phyloP scores from a whole-genome alignment of 2,113 vertebrate species.

The Chaetops frenatus region DNA sequence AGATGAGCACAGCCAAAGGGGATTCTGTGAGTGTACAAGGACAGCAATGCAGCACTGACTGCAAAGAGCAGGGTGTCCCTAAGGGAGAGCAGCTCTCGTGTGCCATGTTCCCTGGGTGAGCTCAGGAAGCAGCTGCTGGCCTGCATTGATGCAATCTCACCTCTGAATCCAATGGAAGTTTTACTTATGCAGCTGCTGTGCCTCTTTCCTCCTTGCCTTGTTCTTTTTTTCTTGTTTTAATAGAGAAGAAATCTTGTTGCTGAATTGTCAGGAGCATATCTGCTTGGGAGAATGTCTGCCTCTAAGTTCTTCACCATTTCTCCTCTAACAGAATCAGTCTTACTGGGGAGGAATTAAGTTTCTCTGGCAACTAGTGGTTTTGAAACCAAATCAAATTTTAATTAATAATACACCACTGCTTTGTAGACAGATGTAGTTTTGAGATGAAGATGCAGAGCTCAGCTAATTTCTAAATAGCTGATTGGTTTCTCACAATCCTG shows the following conservation, averaged over 20 bases:
- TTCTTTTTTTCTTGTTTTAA: neutral
- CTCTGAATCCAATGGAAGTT: neutral
- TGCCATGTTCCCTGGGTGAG: neutral
- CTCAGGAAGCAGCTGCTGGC: neutral
- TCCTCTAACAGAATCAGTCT: neutral
- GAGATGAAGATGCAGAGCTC: neutral
- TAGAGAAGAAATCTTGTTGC: neutral
- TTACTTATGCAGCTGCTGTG: neutral
- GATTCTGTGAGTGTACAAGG: neutral
- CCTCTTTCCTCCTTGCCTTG: accelerated
- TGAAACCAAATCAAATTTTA: neutral
- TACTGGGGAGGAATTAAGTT: neutral
- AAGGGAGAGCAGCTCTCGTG: accelerated
- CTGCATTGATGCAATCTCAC: neutral
- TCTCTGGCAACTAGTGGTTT: neutral
- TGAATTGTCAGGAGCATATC: neutral
- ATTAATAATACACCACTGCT: neutral
- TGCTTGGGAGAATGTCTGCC: neutral
- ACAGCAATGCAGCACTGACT: neutral
- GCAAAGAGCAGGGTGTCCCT: neutral
- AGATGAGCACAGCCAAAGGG: neutral
- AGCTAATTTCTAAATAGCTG: neutral
- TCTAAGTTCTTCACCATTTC: neutral
- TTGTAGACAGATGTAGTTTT: neutral
- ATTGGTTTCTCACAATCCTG: neutral